phyloP scores from a whole-genome alignment of 2,888 invertebrate genomes.

The Luffia ferchaultella region DNA sequence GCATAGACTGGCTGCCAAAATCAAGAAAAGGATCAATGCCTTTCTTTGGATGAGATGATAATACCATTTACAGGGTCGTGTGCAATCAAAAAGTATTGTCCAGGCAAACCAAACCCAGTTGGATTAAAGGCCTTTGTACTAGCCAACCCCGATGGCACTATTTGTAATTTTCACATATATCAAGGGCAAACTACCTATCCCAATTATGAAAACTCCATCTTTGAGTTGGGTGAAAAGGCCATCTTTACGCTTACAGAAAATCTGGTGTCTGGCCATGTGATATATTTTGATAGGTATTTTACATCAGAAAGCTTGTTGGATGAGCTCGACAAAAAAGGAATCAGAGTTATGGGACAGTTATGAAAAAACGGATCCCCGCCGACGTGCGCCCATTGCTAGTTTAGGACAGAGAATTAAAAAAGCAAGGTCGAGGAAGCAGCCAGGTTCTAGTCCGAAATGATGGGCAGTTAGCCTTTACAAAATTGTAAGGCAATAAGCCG shows the following conservation, averaged over 20 bases:
- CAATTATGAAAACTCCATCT: background rate
- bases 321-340: background rate
- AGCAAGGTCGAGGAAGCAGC: conserved; percentile 8
- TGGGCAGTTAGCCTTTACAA: conserved; percentile 9
- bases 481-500: conserved; percentile 13
- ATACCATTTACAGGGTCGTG: conserved; percentile 5
- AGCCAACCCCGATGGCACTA: conserved; percentile 8
- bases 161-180: conserved; percentile 8
- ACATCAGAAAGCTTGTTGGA: background rate
- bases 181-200: background rate
- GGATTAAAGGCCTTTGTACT: conserved; percentile 8
- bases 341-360: background rate
- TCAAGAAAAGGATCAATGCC: background rate
- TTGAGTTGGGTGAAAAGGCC: background rate
- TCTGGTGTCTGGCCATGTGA: background rate
- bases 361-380: conserved; percentile 3
- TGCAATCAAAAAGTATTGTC: conserved; percentile 3
- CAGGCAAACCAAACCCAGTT: conserved; percentile 7
- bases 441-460: conserved; percentile 11
- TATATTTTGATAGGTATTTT: background rate
- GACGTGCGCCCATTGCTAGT: conserved; percentile 2
- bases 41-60: conserved; percentile 5
- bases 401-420: conserved; percentile 3
- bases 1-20: background rate
- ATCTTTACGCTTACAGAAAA: background rate